phyloP scores from a whole-genome alignment of 2,113 vertebrate species.

The Ameiurus melas region DNA sequence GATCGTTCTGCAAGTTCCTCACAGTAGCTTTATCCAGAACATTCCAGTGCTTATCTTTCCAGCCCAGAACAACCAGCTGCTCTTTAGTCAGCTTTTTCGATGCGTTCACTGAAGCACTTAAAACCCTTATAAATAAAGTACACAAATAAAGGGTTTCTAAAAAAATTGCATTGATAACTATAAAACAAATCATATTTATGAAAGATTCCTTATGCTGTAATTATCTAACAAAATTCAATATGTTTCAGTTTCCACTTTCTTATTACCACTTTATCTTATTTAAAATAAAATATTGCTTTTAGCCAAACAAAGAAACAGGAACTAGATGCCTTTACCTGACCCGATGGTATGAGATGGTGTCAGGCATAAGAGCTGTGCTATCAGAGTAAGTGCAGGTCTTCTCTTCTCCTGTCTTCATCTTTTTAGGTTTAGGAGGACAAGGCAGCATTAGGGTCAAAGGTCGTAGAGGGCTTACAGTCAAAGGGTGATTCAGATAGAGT shows the following conservation, averaged over 20 bases:
- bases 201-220: not conserved
- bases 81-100: constrained; percentile 64
- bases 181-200: not conserved
- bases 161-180: not conserved
- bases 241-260: not conserved
- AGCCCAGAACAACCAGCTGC: constrained; percentile 74
- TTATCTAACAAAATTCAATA: not conserved
- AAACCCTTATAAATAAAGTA: constrained; percentile 60
- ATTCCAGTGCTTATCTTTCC: constrained; percentile 76
- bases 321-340: constrained; percentile 14
- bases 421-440: constrained; percentile 77
- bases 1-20: constrained; percentile 73
- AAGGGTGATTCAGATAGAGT: constrained; percentile 76
- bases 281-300: not conserved
- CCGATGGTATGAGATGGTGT: not conserved
- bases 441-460: constrained; percentile 76
- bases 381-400: constrained; percentile 53
- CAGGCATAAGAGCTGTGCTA: constrained; percentile 51
- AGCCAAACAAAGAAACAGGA: not conserved
- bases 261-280: not conserved
- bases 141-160: not conserved
- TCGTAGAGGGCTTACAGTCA: constrained; percentile 71
- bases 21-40: constrained; percentile 72
- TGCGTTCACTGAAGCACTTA: constrained; percentile 68
- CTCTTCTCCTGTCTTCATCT: constrained; percentile 63